Percentiles rank a stretch among this genome's conserved stretches.
Evolutionary conservation across 2,888 invertebrate species (phyloP).

Genomic region (Pinctada fucata): DNA sequence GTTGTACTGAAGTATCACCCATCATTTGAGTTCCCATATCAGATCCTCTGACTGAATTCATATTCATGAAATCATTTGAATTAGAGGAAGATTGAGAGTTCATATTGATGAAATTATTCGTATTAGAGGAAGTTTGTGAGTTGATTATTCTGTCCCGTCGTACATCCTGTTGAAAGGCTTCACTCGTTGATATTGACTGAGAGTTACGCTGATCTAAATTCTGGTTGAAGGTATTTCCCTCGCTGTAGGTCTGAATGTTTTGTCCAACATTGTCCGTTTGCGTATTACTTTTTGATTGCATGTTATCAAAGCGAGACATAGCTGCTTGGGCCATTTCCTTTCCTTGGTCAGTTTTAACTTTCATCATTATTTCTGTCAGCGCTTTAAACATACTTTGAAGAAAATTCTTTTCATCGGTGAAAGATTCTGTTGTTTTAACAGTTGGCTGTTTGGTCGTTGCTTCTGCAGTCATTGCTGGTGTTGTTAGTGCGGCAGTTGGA

Average conservation of each 20-base stretch:
- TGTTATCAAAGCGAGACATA: not conserved
- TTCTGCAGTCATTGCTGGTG: conserved; percentile 3
- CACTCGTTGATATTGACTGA: conserved; percentile 20
- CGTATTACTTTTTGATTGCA: not conserved
- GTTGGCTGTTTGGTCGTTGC: not conserved
- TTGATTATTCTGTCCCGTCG: conserved; percentile 14
- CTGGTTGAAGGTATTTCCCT: not conserved
- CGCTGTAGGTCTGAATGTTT: too few species aligned
- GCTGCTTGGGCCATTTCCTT: not conserved
- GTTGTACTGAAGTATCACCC: too few species aligned
- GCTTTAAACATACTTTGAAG: conserved; percentile 32
- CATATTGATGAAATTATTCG: not conserved
- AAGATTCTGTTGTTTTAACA: not conserved
- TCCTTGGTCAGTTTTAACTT: conserved; percentile 20
- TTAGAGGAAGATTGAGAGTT: not conserved
- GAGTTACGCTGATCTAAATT: not conserved
- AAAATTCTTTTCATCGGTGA: not conserved
- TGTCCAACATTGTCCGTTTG: not conserved
- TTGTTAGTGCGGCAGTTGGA: conserved; percentile 1
- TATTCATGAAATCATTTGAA: not conserved
- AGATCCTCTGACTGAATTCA: not conserved
- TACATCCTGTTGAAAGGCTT: conserved; percentile 14
- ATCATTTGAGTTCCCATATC: not conserved
- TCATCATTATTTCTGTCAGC: conserved; percentile 35
- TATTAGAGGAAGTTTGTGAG: not conserved